phyloP scores from a whole-genome alignment of 2,113 vertebrate species.

The Australoheros scitulus region DNA sequence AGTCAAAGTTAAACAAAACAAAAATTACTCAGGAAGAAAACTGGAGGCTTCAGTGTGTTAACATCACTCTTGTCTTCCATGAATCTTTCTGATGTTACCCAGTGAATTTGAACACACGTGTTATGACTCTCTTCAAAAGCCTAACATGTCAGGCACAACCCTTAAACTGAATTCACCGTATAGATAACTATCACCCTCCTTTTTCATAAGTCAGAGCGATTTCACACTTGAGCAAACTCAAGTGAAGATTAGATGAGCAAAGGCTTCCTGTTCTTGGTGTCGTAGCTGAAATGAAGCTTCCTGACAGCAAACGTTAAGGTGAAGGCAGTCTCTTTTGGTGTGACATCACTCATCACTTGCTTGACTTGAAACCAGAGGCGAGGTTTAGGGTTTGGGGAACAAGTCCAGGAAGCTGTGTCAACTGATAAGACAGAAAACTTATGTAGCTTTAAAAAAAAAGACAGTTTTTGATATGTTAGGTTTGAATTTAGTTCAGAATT shows the following conservation, averaged over 20 bases:
- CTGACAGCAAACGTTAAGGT: conserved; percentile 77
- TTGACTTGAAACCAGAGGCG: conserved; percentile 63
- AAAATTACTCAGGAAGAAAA: background rate
- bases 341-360: conserved; percentile 82
- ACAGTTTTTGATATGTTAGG: background rate
- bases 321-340: conserved; percentile 78
- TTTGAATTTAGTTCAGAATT: conserved; percentile 19
- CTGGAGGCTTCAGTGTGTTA: background rate
- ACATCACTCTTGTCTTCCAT: background rate
- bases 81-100: background rate
- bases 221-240: conserved; percentile 50
- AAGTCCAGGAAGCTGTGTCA: conserved; percentile 83
- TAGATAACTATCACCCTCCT: background rate
- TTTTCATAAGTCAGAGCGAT: background rate
- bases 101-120: background rate
- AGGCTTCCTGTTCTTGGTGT: conserved; percentile 75
- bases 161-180: background rate
- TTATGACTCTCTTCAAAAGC: background rate
- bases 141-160: background rate
- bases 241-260: conserved; percentile 40
- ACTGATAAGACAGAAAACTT: conserved; percentile 82
- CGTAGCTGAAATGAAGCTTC: conserved; percentile 67
- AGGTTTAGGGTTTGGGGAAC: conserved; percentile 81
- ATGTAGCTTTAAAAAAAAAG: conserved; percentile 56
- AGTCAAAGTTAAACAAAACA: background rate